Percentiles rank a stretch among this genome's conserved stretches.
Evolutionary conservation across 2,888 invertebrate genomes (phyloP).

Genomic region (Eupeodes latifasciatus): DNA sequence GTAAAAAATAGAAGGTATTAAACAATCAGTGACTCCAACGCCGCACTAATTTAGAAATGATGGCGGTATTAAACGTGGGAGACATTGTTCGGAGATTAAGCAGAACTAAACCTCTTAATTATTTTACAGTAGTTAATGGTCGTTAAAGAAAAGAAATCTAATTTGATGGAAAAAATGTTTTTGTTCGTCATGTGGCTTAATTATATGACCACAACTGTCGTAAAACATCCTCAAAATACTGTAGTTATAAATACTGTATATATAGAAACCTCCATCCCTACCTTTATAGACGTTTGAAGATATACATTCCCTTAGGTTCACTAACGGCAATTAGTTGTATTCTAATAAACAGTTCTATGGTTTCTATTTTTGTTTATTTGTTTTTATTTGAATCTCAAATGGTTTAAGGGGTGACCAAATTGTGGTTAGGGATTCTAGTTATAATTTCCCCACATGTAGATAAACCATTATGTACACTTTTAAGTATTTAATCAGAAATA

Average conservation of each 20-base stretch:
- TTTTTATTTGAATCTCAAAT: constrained; percentile 9
- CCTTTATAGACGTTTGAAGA: neutral
- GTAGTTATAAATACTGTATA: no score
- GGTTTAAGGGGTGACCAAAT: constrained; percentile 22
- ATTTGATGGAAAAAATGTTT: no score
- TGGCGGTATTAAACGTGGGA: no score
- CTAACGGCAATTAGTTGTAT: constrained; percentile 68
- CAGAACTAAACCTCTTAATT: no score
- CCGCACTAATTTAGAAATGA: no score
- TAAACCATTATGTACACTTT: neutral
- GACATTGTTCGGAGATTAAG: no score
- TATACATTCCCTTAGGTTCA: constrained; percentile 4
- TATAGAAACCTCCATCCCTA: neutral
- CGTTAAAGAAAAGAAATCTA: no score
- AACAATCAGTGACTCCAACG: no score
- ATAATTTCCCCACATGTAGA: neutral
- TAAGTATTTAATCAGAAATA: constrained; percentile 1
- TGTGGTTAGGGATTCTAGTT: neutral
- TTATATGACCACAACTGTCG: neutral
- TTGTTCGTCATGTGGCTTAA: no score
- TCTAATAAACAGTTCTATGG: constrained; percentile 64
- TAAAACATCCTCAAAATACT: constrained; percentile 7
- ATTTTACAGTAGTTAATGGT: no score
- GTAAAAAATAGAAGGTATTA: no score
- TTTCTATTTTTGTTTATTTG: constrained; percentile 28